These are phyloP conservation scores for Hippolais icterina DNA, from an alignment of 2,113 vertebrate species.

Conservation along the genomic window DNA sequence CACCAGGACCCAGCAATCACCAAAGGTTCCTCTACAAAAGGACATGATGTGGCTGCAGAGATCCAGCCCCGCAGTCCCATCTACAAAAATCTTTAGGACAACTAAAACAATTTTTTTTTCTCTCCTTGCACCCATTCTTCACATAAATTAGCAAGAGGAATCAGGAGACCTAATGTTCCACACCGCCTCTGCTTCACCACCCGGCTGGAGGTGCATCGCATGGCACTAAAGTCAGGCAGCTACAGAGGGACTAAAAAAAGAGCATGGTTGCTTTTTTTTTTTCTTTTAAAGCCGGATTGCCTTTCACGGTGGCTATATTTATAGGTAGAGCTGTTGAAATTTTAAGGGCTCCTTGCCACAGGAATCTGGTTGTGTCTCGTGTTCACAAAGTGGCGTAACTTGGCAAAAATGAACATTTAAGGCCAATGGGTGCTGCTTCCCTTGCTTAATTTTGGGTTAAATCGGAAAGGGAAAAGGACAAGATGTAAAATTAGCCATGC, in stretches of 20 bases:
- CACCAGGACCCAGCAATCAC: not conserved
- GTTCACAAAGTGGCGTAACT: not conserved
- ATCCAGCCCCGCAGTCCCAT: not conserved
- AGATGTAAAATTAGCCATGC: not conserved
- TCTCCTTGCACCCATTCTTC: not conserved
- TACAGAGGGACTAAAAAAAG: slow-evolving; percentile 47
- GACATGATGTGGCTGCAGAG: rapidly evolving
- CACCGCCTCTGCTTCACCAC: rapidly evolving
- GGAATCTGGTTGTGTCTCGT: not conserved
- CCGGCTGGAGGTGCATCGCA: not conserved
- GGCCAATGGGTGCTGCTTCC: not conserved
- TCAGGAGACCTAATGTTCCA: not conserved
- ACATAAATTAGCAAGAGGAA: not conserved
- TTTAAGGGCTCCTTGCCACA: slow-evolving; percentile 54
- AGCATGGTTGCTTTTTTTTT: not conserved
- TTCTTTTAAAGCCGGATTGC: not conserved
- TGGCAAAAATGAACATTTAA: not conserved
- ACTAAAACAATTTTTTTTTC: rapidly evolving
- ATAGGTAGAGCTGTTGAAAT: slow-evolving; percentile 65
- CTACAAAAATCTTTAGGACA: not conserved
- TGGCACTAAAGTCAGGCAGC: slow-evolving; percentile 27
- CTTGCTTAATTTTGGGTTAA: not conserved
- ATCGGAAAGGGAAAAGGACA: not conserved
- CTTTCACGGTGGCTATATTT: slow-evolving; percentile 41
- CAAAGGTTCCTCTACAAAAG: not conserved